These are phyloP conservation scores for Alosa alosa DNA, from an alignment of 2,113 vertebrate genomes.

Conservation along the genomic window DNA sequence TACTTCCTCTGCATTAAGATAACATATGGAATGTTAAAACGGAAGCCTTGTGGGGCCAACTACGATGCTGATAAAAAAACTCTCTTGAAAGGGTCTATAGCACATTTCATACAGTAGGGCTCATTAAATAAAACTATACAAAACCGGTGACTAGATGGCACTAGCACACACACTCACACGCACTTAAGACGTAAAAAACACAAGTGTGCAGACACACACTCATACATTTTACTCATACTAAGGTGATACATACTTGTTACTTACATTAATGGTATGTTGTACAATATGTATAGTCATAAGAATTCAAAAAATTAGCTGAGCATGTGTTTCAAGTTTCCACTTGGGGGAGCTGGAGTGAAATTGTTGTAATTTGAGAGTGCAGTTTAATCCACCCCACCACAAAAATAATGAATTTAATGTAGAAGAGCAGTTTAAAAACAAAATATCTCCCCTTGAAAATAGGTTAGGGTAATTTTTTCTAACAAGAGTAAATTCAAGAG, in stretches of 20 bases:
- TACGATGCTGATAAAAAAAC: too few relatives aligned
- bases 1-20: too few relatives aligned
- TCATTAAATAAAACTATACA: too few relatives aligned
- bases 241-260: not conserved
- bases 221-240: too few relatives aligned
- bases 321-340: slow-evolving; percentile 18
- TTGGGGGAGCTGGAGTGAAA: slow-evolving; percentile 40
- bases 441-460: not conserved
- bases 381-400: not conserved
- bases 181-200: not conserved
- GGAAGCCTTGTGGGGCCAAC: too few relatives aligned
- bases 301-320: too few relatives aligned
- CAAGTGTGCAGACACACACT: not conserved
- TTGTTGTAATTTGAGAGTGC: not conserved
- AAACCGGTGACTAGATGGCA: not conserved
- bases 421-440: not conserved
- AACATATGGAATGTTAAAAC: too few relatives aligned
- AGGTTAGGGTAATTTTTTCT: not conserved
- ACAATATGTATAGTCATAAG: not conserved
- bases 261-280: not conserved
- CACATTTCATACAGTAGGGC: too few relatives aligned
- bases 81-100: too few relatives aligned
- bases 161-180: not conserved
- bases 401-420: slow-evolving; percentile 21
- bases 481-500: not conserved